These are phyloP conservation scores for Trichomalopsis sarcophagae DNA, from an alignment of 1,140 invertebrate genomes.

Conservation along the genomic window DNA sequence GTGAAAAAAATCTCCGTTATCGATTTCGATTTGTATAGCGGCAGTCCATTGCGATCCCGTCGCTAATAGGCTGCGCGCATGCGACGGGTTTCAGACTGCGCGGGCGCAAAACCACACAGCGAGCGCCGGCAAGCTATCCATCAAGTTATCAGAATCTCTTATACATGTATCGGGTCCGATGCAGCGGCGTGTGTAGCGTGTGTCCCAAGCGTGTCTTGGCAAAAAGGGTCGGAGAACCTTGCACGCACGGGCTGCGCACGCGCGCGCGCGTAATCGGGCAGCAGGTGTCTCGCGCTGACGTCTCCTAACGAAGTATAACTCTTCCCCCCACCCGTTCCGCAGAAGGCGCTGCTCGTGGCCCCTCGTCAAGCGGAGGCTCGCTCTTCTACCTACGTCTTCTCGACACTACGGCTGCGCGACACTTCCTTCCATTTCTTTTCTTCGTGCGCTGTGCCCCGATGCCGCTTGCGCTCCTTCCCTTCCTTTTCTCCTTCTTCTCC, in stretches of 20 bases:
- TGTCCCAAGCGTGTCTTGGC: neutral
- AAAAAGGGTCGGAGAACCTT: conserved; percentile 4
- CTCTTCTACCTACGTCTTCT: neutral
- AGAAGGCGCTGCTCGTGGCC: conserved; percentile 19
- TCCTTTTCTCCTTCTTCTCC: neutral
- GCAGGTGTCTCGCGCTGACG: conserved; percentile 67
- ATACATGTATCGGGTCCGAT: neutral
- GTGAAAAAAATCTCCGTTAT: too few relatives aligned
- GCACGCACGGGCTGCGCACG: conserved; percentile 54
- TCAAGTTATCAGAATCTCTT: neutral
- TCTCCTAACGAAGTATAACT: conserved; percentile 67
- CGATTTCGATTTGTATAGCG: too few relatives aligned
- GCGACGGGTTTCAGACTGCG: neutral
- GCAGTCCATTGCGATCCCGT: neutral
- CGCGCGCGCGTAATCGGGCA: conserved; percentile 64
- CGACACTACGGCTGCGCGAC: neutral
- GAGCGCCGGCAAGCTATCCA: conserved; percentile 1
- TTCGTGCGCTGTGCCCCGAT: neutral
- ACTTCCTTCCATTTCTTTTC: conserved; percentile 21
- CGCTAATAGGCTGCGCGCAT: neutral
- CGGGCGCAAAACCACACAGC: neutral
- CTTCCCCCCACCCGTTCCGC: conserved; percentile 13
- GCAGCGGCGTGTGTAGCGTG: neutral
- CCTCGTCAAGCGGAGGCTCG: neutral
- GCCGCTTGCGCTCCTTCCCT: neutral